phyloP scores from a whole-genome alignment of 2,113 vertebrate species.

The Redunca redunca region DNA sequence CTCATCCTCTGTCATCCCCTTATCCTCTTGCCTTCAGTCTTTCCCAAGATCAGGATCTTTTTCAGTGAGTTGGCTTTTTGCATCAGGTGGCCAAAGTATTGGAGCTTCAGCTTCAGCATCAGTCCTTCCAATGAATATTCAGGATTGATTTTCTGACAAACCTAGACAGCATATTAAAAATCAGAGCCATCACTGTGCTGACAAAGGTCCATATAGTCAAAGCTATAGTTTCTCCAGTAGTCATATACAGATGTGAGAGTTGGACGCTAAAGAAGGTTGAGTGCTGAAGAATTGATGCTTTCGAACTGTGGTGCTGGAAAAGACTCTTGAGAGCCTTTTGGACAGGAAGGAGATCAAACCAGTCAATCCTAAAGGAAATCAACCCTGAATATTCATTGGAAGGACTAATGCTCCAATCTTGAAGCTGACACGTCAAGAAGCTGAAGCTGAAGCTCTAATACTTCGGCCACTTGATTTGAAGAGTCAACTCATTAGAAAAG shows the following conservation, averaged over 20 bases:
- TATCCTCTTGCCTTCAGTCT: not conserved
- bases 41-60: not conserved
- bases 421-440: too few species aligned
- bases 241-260: not conserved
- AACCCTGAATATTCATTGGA: not conserved
- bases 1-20: not conserved
- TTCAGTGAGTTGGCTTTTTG: not conserved
- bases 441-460: not conserved
- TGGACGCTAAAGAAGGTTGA: not conserved
- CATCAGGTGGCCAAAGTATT: not conserved
- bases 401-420: not conserved
- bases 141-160: not conserved
- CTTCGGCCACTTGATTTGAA: not conserved
- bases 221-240: not conserved
- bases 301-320: not conserved
- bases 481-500: not conserved
- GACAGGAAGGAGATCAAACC: not conserved
- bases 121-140: not conserved
- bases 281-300: not conserved
- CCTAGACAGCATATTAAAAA: not conserved
- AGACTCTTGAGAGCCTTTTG: not conserved
- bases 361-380: not conserved
- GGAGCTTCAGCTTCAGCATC: not conserved
- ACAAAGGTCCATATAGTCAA: not conserved
- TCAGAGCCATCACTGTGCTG: not conserved